Percentiles rank a stretch among this genome's conserved stretches.
These are phyloP conservation scores for Eudemis profundana DNA, from an alignment of 2,888 invertebrate species.

Conservation along the genomic window DNA sequence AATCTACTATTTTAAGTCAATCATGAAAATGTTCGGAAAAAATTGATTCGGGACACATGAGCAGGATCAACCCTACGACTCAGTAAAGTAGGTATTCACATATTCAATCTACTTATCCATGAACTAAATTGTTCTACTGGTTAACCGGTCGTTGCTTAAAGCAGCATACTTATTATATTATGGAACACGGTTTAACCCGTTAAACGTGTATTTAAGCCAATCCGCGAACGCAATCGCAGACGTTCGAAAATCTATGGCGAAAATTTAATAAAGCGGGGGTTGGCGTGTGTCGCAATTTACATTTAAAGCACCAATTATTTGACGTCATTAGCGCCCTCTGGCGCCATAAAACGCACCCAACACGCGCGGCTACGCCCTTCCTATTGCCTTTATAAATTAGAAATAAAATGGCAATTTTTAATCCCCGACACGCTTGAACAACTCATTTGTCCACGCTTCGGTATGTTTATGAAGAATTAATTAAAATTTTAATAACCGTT, in stretches of 20 bases:
- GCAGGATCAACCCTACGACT: too few species aligned
- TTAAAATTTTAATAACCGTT: slow-evolving; percentile 17
- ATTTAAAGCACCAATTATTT: slow-evolving; percentile 85
- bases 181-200: slow-evolving; percentile 9
- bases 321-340: slow-evolving; percentile 83
- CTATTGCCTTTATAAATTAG: slow-evolving; percentile 79
- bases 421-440: slow-evolving; percentile 40
- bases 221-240: slow-evolving; percentile 41
- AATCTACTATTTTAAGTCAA: too few species aligned
- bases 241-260: slow-evolving; percentile 58
- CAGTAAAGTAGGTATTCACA: too few species aligned
- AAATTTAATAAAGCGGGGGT: slow-evolving; percentile 79
- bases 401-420: slow-evolving; percentile 71
- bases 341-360: slow-evolving; percentile 82
- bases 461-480: slow-evolving; percentile 26
- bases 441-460: slow-evolving; percentile 34
- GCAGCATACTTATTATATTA: background rate
- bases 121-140: too few species aligned
- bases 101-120: too few species aligned
- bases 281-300: slow-evolving; percentile 82
- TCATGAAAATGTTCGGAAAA: too few species aligned
- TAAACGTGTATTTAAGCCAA: slow-evolving; percentile 14
- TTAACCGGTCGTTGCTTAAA: too few species aligned
- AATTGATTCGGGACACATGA: too few species aligned
- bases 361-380: slow-evolving; percentile 64